Evolutionary conservation across 30 jellyfish, hydroid and myxozoan species (phyloP).

Genomic region (Hydractinia echinata): DNA sequence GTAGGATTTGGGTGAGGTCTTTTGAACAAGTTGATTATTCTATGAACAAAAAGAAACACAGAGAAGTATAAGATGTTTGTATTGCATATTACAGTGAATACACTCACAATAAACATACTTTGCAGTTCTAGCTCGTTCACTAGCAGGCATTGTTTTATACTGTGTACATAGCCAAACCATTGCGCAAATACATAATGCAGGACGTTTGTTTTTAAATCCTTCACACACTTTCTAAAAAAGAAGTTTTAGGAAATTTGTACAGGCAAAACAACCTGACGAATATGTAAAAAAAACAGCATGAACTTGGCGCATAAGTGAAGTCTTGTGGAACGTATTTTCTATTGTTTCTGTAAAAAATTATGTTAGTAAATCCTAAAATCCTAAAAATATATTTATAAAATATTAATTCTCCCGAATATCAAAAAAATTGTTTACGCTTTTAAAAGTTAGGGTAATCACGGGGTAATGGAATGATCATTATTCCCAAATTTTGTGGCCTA

Average conservation of each 20-base stretch:
- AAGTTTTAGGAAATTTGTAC: too few species aligned
- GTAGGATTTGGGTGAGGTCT: slow-evolving; percentile 15
- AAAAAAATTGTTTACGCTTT: neutral
- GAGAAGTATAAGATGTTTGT: neutral
- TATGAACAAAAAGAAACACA: neutral
- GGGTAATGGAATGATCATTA: too few species aligned
- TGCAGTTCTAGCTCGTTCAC: slow-evolving; percentile 62
- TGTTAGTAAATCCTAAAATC: too few species aligned
- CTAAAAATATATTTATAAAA: neutral
- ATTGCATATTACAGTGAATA: neutral
- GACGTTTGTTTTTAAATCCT: slow-evolving; percentile 83
- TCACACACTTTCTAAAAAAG: slow-evolving; percentile 80
- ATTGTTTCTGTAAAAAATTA: too few species aligned
- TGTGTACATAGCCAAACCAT: slow-evolving; percentile 74
- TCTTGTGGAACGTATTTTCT: neutral
- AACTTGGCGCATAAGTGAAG: neutral
- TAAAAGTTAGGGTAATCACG: neutral
- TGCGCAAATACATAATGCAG: slow-evolving; percentile 86
- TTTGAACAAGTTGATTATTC: slow-evolving; percentile 32
- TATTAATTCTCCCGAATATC: neutral
- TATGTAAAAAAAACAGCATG: too few species aligned
- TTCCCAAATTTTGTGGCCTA: too few species aligned
- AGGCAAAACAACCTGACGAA: too few species aligned
- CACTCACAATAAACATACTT: slow-evolving; percentile 36
- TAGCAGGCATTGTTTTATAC: slow-evolving; percentile 59